Evolutionary conservation across 2,888 invertebrate species (phyloP), one percentile per base, ranked within the genome.

Genomic region (Andrena camellia): DNA sequence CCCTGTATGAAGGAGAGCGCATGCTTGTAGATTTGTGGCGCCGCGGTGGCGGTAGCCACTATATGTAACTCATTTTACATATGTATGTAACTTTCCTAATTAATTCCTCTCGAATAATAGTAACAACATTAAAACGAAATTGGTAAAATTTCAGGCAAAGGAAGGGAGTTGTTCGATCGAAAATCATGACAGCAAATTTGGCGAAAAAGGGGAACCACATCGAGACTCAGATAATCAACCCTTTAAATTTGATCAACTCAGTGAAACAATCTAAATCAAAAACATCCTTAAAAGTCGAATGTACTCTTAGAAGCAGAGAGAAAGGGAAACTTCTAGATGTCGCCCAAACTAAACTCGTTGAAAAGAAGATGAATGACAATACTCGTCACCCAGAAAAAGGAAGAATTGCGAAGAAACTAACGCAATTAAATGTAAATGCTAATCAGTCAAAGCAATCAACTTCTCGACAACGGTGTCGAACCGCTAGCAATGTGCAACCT

Each of bases 401-500:
- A 10, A 72, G 48, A 13, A 2, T 13, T 17, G 13, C 23, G 42
- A 71, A 48, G n/a, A 76, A 69, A 20, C 6, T 8, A 0, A 31
- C 13, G 5, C 23, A 23, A 57, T 23, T 23, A 17, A 77, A 10
- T 4, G 10, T 50, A 8, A 66, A n/a, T 63, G 31, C 7, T 0
- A 69, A 78, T 57, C 83, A 67, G n/a, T 57, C n/a, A 8, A 78
- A 64, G 29, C 83, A 68, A 17, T 4, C 23, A 2, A 10, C 17
- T 0, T 17, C 62, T 26, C 69, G 74, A 2, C 72, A 71, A 29
- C 80, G 74, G 23, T 35, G 54, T 17, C 80, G 76, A 0, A 17
- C 0, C 0, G 13, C 52, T 2, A 60, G 48, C 7, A 71, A 50
- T 42, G 20, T 29, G 0, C 87, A 86, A 26, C 88, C 85, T 3